Evolutionary conservation across 1,140 invertebrate genomes (phyloP), one percentile per base, ranked within the genome.

Genomic region (Thrips palmi): DNA sequence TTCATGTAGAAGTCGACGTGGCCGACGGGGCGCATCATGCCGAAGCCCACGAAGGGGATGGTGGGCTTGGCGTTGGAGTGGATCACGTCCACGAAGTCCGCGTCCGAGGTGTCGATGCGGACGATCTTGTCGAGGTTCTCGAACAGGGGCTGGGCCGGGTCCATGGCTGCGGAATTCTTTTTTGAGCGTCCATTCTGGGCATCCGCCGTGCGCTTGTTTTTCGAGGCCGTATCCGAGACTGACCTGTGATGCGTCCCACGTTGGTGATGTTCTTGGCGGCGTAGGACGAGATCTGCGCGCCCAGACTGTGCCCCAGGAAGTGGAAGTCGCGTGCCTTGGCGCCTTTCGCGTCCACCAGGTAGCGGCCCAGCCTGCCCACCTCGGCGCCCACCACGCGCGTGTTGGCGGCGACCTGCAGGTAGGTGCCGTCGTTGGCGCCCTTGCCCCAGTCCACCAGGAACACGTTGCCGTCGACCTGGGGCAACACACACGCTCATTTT

Each of bases 121-220:
- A 57, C 53, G 33, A 43, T 18, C 19, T 50, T 41, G 40, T 54
- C 47, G 33, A 45, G 48, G 6, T 52, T 50, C 49, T 64, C 60
- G 45, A 63, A 66, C 18, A 52, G 50, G 28, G 60, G 60, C 37
- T 57, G 53, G 8, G 63, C 63, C 12, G 63, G 57, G 50, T 66
- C 63, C 36, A 65, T 46, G 34, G 55, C 63, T 63, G 33, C 17
- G 36, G 14, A 22, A 6, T 17, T 18, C n/a, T n/a, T n/a, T n/a
- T 10, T 18, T n/a, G n/a, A n/a, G n/a, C n/a, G n/a, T n/a, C n/a
- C n/a, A n/a, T n/a, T n/a, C n/a, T n/a, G n/a, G n/a, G n/a, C n/a
- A n/a, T n/a, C n/a, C n/a, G n/a, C n/a, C n/a, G n/a, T n/a, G n/a
- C n/a, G n/a, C n/a, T n/a, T n/a, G n/a, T n/a, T n/a, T n/a, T n/a